Percentiles rank a stretch among this genome's conserved stretches.
Conservation (phyloP, 2,113 vertebrate genomes). For the Apteryx owenii region DNA sequence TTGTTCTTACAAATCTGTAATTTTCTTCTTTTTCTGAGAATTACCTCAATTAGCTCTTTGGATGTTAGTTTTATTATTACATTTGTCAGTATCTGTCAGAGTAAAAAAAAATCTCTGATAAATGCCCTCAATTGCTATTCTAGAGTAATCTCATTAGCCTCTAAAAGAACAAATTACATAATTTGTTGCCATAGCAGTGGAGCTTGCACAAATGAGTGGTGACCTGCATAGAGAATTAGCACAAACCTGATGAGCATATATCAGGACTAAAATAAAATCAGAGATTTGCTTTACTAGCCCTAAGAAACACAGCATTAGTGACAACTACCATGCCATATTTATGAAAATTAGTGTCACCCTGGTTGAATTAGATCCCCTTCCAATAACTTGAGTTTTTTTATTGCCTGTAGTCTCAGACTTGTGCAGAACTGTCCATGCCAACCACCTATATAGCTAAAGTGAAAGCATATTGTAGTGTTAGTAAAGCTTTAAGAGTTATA, state of each 20-base stretch:
- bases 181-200: conserved; percentile 57
- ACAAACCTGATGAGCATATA: not conserved
- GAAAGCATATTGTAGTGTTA: not conserved
- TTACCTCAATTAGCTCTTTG: not conserved
- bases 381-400: not conserved
- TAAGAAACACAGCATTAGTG: not conserved
- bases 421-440: not conserved
- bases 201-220: not conserved
- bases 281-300: not conserved
- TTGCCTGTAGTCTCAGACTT: not conserved
- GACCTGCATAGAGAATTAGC: conserved; percentile 1
- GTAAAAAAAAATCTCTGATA: conserved; percentile 15
- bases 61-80: conserved; percentile 18
- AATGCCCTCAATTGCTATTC: conserved; percentile 22
- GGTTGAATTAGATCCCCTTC: not conserved
- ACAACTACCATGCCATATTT: not conserved
- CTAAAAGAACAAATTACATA: conserved; percentile 34
- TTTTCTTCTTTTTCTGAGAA: conserved; percentile 14
- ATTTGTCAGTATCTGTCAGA: conserved; percentile 15
- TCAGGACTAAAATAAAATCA: not conserved
- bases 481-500: not conserved
- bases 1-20: not conserved
- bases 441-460: not conserved
- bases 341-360: not conserved
- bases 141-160: conserved; percentile 44